A percentile compares a stretch with the other conserved stretches of the same genome.
Evolutionary conservation across 2,113 vertebrate species (phyloP).

Genomic region (Bufo bufo): DNA sequence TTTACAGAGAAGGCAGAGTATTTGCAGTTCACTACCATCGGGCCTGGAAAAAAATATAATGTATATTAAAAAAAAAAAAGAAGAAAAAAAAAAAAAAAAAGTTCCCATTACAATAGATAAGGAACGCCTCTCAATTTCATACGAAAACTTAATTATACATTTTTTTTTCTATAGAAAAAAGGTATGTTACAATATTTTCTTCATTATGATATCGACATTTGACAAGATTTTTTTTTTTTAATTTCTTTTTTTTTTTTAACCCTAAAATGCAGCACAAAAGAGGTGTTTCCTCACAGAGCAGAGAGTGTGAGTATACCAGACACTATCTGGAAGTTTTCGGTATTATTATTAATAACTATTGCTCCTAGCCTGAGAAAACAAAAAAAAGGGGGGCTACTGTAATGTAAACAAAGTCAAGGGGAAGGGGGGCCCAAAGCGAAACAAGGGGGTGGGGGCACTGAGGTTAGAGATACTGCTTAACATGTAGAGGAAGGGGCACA

Average conservation of each 20-base stretch:
- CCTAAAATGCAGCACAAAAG: conserved; percentile 56
- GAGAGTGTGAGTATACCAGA: conserved; percentile 50
- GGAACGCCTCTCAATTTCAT: conserved; percentile 50
- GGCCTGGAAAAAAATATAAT: conserved; percentile 66
- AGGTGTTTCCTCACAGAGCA: conserved; percentile 47
- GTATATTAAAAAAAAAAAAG: conserved; percentile 62
- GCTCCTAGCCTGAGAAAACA: conserved; percentile 49
- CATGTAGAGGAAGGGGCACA: not conserved
- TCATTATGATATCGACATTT: conserved; percentile 30
- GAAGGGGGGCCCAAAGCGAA: not conserved
- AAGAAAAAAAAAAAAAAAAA: conserved; percentile 62
- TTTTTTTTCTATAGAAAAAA: conserved; percentile 58
- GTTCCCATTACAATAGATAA: conserved; percentile 60
- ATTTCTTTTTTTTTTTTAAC: conserved; percentile 7
- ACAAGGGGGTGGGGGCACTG: not conserved
- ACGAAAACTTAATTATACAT: conserved; percentile 62
- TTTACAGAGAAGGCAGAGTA: conserved; percentile 82
- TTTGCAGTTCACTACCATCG: conserved; percentile 87
- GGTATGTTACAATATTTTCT: conserved; percentile 64
- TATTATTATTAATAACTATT: conserved; percentile 50
- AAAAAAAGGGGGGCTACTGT: not conserved
- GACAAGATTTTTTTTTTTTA: not conserved
- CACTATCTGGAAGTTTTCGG: conserved; percentile 53
- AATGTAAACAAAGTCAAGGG: conserved; percentile 24
- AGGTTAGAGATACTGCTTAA: not conserved